Evolutionary conservation across 2,797 vertebrate species (phyloP), one percentile per base, ranked within the genome.

Genomic region (Aulostomus chinensis): DNA sequence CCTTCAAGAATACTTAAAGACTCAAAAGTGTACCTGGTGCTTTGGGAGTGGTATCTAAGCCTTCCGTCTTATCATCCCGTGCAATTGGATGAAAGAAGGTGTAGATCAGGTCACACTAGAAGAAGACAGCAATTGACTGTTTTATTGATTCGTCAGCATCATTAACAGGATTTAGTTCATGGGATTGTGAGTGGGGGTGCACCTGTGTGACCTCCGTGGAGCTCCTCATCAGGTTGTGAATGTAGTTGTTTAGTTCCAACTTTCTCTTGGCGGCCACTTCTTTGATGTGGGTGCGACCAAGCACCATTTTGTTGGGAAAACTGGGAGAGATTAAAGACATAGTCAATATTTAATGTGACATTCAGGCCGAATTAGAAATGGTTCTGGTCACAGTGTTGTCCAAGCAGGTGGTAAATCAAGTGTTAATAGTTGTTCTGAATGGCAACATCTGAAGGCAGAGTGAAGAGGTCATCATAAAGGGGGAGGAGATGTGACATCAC

Each of bases 61-160:
- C 95, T 74, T 98, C 95, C 0, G 92, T 90, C 89, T 96, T 98
- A 37, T 99, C 97, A 75, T 99, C 97, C 59, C 94, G 93, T 49
- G 93, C 90, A 73, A 97, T 92, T 1, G 97, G 95, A 85, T 99
- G 97, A 85, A 97, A 99, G 88, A 99, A 99, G 4, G 97, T 99
- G 90, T 96, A 99, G 85, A 99, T 85, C 76, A 99, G 93, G 85
- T 99, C 97, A 83, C 97, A 98, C 97, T 99, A 58, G 20, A 73
- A 26, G 41, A 77, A 1, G 45, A 51, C 7, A 30, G 0, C 21
- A 11, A 6, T 5, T 25, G 6, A 6, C 5, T 34, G 28, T 13
- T n/a, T n/a, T n/a, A n/a, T n/a, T n/a, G n/a, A n/a, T n/a, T n/a
- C n/a, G n/a, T n/a, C n/a, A n/a, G n/a, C n/a, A n/a, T n/a, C n/a